Percentiles rank a stretch among this genome's conserved stretches.
These are phyloP conservation scores for Montipora capricornis DNA, from an alignment of 64 coral and sea anemone species.

Conservation along the genomic window DNA sequence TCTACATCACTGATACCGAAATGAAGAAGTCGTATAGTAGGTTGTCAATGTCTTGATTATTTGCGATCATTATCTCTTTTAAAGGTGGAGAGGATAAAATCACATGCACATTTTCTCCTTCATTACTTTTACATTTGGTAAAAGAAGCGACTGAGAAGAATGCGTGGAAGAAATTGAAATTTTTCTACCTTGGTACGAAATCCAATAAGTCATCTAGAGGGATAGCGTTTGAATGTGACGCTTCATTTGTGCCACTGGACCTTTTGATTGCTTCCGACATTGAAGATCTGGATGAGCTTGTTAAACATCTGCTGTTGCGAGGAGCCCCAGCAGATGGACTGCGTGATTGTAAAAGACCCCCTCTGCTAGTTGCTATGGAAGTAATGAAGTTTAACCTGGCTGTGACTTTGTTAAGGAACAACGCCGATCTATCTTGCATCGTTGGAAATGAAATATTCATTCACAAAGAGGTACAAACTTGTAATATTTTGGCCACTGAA, in stretches of 20 bases:
- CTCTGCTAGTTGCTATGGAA: conserved; percentile 16
- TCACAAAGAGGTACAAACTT: conserved; percentile 11
- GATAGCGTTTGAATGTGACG: background rate
- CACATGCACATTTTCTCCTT: background rate
- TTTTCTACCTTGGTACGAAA: background rate
- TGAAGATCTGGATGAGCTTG: background rate
- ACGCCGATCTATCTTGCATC: conserved; percentile 33
- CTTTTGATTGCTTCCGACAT: conserved; percentile 26
- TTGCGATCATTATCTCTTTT: background rate
- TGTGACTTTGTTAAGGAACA: conserved; percentile 20
- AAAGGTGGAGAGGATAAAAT: conserved; percentile 2
- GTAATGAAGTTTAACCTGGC: conserved; percentile 8
- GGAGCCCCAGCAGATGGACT: background rate
- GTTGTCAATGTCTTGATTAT: background rate
- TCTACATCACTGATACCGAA: no score
- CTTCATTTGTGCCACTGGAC: conserved; percentile 47
- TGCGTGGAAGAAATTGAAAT: conserved; percentile 17
- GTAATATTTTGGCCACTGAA: background rate
- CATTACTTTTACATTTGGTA: background rate
- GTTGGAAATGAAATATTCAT: conserved; percentile 18
- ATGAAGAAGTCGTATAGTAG: no score
- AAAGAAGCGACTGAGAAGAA: conserved; percentile 17
- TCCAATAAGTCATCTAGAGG: background rate
- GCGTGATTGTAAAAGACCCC: conserved; percentile 20
- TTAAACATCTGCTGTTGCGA: background rate